Conservation (phyloP, 2,888 invertebrate species). For the Liposcelis brunnea region DNA sequence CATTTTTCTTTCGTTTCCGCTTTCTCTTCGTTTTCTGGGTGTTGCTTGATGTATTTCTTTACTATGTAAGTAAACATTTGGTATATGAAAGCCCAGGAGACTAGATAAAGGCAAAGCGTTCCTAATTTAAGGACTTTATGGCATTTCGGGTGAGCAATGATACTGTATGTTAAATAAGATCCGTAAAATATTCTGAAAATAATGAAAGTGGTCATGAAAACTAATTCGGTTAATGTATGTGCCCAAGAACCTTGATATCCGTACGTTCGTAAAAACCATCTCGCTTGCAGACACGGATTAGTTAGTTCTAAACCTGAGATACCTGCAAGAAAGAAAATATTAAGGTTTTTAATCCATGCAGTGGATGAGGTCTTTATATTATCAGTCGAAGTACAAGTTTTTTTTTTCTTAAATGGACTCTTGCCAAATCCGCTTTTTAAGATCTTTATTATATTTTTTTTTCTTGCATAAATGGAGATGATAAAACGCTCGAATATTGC, state of each 20-base stretch:
- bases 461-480: no score
- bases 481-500: no score
- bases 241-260: conserved; percentile 31
- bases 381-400: no score
- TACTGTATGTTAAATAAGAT: conserved; percentile 29
- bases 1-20: no score
- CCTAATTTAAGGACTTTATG: conserved; percentile 26
- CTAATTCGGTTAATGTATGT: conserved; percentile 31
- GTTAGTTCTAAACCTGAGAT: conserved; percentile 40
- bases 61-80: conserved; percentile 29
- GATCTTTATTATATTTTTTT: no score
- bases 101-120: conserved; percentile 26
- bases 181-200: conserved; percentile 34
- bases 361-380: neutral
- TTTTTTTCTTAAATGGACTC: neutral
- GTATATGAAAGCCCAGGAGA: conserved; percentile 30
- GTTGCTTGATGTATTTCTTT: conserved; percentile 25
- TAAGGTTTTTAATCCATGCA: neutral
- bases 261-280: conserved; percentile 40
- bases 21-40: neutral
- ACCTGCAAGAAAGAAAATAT: conserved; percentile 20
- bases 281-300: conserved; percentile 40
- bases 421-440: conserved; percentile 21
- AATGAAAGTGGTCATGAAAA: conserved; percentile 33
- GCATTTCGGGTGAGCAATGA: conserved; percentile 28